Base-by-base conservation (phyloP, 2,113 vertebrate species). In the Microcebus griseorufus region DNA sequence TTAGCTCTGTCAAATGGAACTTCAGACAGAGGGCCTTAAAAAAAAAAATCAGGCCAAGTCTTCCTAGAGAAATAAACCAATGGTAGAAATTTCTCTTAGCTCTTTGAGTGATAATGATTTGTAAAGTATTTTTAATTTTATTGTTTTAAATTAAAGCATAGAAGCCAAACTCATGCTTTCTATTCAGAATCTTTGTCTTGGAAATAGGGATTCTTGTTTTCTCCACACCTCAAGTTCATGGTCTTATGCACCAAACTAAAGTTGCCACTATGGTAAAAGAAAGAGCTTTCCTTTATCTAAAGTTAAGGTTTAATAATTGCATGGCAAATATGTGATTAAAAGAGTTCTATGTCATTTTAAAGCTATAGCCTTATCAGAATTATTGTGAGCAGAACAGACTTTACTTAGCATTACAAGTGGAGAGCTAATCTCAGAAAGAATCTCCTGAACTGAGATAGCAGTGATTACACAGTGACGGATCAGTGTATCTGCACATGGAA, bases 381-480 rank as follows among this genome's bases (percentile, higher is more conserved):
- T 6, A 70, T 3, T 69, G 22, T 10, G 17, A 75, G 42, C 45
- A 25, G 69, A 53, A 53, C 18, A 29, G 39, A 89, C 22, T n/a
- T 95, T 48, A 48, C 48, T 48, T 72, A 97, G 90, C 65, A 27
- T 78, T 67, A 93, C 92, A 92, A 95, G 95, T 92, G 79, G 97
- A 27, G n/a, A 96, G 96, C 48, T 27, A 79, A 55, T 91, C 96
- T 32, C 32, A 27, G 95, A 92, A 97, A 91, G 80, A 93, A 58
- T 90, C 81, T 94, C 25, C 84, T 5, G 90, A 95, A 95, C 55
- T 69, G 88, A 98, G 97, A 97, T 48, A 97, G 94, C 11, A 80
- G 83, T 86, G 88, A 45, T 69, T 94, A 87, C 75, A 42, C 75
- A 34, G 85, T 69, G 80, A 96, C 97, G 97, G 98, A 97, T 96